phyloP scores from a whole-genome alignment of 1,140 invertebrate genomes.

The Neoseiulus cucumeris region DNA sequence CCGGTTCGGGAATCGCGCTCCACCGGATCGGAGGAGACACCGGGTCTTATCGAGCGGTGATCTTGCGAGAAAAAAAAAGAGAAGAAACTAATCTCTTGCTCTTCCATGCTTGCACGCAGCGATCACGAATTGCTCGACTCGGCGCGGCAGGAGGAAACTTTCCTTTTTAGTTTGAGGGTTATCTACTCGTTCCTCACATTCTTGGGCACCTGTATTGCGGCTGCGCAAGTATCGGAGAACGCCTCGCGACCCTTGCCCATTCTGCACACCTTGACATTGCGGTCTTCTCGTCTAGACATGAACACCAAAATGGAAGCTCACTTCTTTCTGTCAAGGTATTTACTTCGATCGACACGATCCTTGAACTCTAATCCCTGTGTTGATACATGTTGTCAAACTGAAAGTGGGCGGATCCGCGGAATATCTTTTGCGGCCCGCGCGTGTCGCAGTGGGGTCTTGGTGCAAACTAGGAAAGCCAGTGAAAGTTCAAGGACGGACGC shows the following conservation, averaged over 20 bases:
- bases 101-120: background rate
- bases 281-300: constrained; percentile 15
- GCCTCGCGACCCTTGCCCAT: constrained; percentile 16
- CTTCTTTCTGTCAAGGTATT: constrained; percentile 14
- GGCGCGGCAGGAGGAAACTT: constrained; percentile 17
- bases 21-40: too few species aligned
- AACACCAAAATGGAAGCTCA: constrained; percentile 18
- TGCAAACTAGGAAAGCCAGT: too few species aligned
- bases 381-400: too few species aligned
- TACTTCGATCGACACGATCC: too few species aligned
- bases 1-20: too few species aligned
- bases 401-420: too few species aligned
- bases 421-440: too few species aligned
- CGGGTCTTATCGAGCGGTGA: too few species aligned
- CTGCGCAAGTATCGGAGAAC: constrained; percentile 16
- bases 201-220: constrained; percentile 17
- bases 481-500: too few species aligned
- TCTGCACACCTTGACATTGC: constrained; percentile 16
- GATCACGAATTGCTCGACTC: constrained; percentile 18
- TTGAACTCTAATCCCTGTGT: too few species aligned
- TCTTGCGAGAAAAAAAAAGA: too few species aligned
- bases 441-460: too few species aligned
- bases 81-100: background rate
- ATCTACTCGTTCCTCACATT: constrained; percentile 19
- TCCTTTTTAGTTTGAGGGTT: constrained; percentile 18